Evolutionary conservation across 2,888 invertebrate genomes (phyloP), one percentile per base, ranked within the genome.

Genomic region (Bellardia pandia): DNA sequence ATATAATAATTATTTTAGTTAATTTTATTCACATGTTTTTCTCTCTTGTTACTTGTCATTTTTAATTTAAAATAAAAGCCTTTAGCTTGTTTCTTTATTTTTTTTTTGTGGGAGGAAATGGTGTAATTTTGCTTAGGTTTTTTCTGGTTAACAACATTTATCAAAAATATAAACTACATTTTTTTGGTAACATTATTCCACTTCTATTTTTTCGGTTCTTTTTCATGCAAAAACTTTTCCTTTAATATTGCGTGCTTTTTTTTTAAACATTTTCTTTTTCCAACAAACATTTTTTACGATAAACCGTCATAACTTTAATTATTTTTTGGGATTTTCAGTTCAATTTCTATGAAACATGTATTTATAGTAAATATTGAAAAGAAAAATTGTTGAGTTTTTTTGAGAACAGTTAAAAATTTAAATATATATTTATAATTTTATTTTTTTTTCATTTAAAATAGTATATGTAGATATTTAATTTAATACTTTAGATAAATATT

Each of bases 141-240:
- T 77, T 66, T 74, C 64, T 84, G 66, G 68, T 88, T 91, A 92
- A 92, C 92, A 92, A 92, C 92, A 91, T 92, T 92, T 92, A 92
- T 92, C 92, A 92, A 92, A 92, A 92, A 92, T 92, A 92, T 92
- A 92, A 91, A 92, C 91, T 91, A 92, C 91, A 90, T 71, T 79
- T 86, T 85, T 80, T 84, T 72, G 71, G 72, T 88, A 89, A 89
- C 88, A 85, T 81, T 88, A 88, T 88, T 89, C 84, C 86, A 82
- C 74, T 72, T 83, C 82, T 64, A 75, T 82, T 78, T 69, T 85
- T 79, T 86, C 69, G 30, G 77, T 37, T 72, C 42, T 68, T 7
- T 72, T 80, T 60, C 75, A 37, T 58, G 68, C 16, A 53, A 82
- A 91, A 90, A 91, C 90, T 53, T 40, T 69, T 60, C 16, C 62